Evolutionary conservation across 2,888 invertebrate species (phyloP).

Genomic region (Tridacna gigas): DNA sequence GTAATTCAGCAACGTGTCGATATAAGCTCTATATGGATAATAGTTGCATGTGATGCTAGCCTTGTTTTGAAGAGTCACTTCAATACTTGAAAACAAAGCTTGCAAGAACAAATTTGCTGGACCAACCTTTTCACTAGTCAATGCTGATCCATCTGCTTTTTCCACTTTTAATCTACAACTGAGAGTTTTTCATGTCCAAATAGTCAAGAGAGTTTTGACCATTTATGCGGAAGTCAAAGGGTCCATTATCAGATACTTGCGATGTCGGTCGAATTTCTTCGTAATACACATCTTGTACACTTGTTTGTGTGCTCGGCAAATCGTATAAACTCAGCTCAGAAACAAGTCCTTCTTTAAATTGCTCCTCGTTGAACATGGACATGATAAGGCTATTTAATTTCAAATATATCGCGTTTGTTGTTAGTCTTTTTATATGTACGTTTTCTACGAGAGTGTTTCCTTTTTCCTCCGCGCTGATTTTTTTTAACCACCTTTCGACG

Average conservation of each 20-base stretch:
- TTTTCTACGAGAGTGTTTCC: neutral
- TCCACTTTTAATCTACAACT: slow-evolving; percentile 49
- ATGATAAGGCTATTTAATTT: slow-evolving; percentile 49
- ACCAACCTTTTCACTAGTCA: slow-evolving; percentile 22
- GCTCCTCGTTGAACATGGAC: slow-evolving; percentile 52
- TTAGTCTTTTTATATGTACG: neutral
- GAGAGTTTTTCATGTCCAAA: slow-evolving; percentile 55
- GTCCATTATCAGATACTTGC: slow-evolving; percentile 42
- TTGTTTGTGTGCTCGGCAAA: slow-evolving; percentile 60
- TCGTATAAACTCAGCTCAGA: slow-evolving; percentile 50
- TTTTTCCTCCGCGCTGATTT: neutral
- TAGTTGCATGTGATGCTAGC: slow-evolving; percentile 62
- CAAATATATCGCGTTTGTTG: slow-evolving; percentile 36
- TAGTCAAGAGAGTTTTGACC: slow-evolving; percentile 63
- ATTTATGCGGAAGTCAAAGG: slow-evolving; percentile 56
- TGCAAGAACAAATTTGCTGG: slow-evolving; percentile 59
- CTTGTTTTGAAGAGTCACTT: slow-evolving; percentile 64
- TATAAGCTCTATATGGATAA: slow-evolving; percentile 56
- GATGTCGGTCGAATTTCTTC: slow-evolving; percentile 58
- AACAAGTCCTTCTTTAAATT: slow-evolving; percentile 55
- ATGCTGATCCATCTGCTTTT: slow-evolving; percentile 47
- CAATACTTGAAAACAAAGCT: slow-evolving; percentile 58
- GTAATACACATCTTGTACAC: slow-evolving; percentile 50
- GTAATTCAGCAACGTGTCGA: slow-evolving; percentile 55
- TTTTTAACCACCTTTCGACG: slow-evolving; percentile 19